These are phyloP conservation scores for Fragum sueziense DNA, from an alignment of 2,888 invertebrate species.

Conservation along the genomic window DNA sequence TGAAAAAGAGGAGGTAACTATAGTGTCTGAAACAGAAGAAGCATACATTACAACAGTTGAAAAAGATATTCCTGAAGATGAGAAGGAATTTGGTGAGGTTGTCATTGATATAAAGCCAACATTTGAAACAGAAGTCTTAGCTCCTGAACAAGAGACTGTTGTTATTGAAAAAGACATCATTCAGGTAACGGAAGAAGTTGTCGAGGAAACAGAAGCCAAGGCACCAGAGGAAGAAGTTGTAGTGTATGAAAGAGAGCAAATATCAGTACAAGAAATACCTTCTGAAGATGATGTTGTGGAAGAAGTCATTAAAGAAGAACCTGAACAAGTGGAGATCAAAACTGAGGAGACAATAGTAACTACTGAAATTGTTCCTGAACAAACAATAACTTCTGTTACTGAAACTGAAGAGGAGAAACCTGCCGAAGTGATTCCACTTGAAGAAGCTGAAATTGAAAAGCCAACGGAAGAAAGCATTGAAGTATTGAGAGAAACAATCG, in stretches of 20 bases:
- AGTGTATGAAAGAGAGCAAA: constrained; percentile 52
- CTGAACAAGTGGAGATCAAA: constrained; percentile 30
- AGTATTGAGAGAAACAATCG: constrained; percentile 31
- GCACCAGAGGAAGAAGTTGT: constrained; percentile 44
- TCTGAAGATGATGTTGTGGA: constrained; percentile 12
- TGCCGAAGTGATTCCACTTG: not conserved
- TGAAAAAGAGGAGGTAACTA: not conserved
- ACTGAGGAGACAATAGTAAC: constrained; percentile 29
- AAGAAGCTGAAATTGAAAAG: constrained; percentile 54
- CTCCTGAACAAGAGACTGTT: constrained; percentile 60
- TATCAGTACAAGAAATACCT: constrained; percentile 38
- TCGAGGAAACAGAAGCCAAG: constrained; percentile 34
- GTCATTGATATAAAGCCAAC: constrained; percentile 37
- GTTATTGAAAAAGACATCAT: constrained; percentile 61
- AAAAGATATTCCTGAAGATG: not conserved
- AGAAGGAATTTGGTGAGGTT: constrained; percentile 39
- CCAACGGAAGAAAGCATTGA: constrained; percentile 57
- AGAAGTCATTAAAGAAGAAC: constrained; percentile 28
- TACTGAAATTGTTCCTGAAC: constrained; percentile 3
- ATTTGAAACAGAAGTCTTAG: constrained; percentile 42
- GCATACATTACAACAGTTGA: not conserved
- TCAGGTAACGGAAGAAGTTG: constrained; percentile 45
- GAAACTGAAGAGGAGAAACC: constrained; percentile 42
- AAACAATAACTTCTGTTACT: constrained; percentile 35
- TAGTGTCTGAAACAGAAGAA: constrained; percentile 26